Base-by-base conservation (phyloP, 2,797 vertebrate genomes). In the Typhlichthys subterraneus region DNA sequence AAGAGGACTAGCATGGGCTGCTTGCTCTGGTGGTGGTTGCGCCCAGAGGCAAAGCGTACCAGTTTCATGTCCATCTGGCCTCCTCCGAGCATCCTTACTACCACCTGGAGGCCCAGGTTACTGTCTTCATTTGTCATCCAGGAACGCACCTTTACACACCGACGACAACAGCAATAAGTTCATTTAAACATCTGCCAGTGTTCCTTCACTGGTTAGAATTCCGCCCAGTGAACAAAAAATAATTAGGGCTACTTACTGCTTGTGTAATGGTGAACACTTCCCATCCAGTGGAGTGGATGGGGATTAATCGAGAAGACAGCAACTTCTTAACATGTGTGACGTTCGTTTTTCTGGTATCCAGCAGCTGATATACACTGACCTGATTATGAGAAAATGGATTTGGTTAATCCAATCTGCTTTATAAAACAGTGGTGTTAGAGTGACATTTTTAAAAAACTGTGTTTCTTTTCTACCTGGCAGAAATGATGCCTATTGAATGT, bases 1-100 rank as follows among this genome's bases (percentile, higher is more conserved):
- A 97, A 98, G 5, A 98, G 87, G 2, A 98, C 94, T 86, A 98
- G 57, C 94, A 98, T 96, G 57, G 96, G 95, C 85, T 94, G 94
- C 75, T 96, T 97, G 89, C 94, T 96, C 67, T 93, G 93, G 0
- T 97, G 96, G 75, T 95, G 95, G 72, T 89, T 87, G 23, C 79
- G 84, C 2, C 93, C 83, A 0, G 94, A 94, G 0, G 95, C 94
- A 0, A 97, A 97, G 45, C 88, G 92, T 56, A 96, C 87, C 0
- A 80, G 61, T 0, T 92, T 91, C 52, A 82, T 38, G 0, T 95
- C 93, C 0, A 89, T 63, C 0, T 71, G 79, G 42, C 62, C 81
- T 8, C 91, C 93, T 0, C 77, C 88, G 0, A 84, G 74, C 0
- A 83, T 88, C 59, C 72, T 89, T 5, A 96, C 90, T 0, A 88